A percentile compares a stretch with the other conserved stretches of the same genome.
phyloP scores from a whole-genome alignment of 2,113 vertebrate genomes.

The Poecile atricapillus region DNA sequence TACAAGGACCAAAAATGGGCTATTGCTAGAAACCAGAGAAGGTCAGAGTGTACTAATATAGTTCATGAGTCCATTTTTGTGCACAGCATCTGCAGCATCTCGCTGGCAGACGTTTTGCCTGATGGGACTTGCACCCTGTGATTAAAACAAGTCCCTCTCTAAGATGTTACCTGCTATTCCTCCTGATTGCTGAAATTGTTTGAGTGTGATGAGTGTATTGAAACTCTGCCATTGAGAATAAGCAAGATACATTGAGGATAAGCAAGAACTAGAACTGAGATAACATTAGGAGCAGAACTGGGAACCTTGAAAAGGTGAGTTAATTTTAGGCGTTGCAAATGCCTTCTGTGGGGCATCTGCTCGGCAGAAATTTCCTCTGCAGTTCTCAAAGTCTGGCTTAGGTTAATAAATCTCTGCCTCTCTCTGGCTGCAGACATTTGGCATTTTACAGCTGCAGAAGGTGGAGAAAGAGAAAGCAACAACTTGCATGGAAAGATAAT shows the following conservation, averaged over 20 bases:
- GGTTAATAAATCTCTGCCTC: conserved; percentile 41
- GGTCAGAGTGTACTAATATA: background rate
- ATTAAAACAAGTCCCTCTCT: background rate
- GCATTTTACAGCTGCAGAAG: background rate
- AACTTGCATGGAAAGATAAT: background rate
- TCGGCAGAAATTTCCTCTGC: conserved; percentile 27
- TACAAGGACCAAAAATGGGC: background rate
- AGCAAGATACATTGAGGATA: background rate
- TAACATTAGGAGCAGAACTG: background rate
- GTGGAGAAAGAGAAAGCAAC: conserved; percentile 5
- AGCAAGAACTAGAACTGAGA: background rate
- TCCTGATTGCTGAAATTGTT: background rate
- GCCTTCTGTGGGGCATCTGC: background rate
- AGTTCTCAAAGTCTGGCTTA: conserved; percentile 1
- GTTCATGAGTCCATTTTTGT: background rate
- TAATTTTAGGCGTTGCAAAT: conserved; percentile 24
- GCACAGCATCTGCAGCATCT: background rate
- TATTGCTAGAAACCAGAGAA: background rate
- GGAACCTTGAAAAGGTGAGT: background rate
- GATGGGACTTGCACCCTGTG: background rate
- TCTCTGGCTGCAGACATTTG: background rate
- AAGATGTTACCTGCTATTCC: background rate
- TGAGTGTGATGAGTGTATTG: background rate
- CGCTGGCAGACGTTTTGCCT: accelerated
- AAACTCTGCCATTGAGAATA: background rate